Evolutionary conservation across 1,140 invertebrate species (phyloP).

Genomic region (Saxidomus purpurata): DNA sequence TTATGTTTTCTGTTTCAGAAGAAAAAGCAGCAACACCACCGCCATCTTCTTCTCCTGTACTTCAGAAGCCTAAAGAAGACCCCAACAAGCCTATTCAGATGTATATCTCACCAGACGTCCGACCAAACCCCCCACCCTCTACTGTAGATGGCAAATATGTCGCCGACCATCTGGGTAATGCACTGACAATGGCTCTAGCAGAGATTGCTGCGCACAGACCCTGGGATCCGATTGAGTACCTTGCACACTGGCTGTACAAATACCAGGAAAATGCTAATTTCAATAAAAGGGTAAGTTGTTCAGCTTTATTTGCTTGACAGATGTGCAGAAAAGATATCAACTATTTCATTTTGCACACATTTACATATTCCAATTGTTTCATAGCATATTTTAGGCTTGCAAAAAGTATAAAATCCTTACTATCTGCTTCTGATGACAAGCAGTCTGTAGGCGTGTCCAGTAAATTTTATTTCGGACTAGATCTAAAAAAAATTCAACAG

Average conservation of each 20-base stretch:
- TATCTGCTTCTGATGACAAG: too few species aligned
- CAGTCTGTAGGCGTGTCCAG: too few species aligned
- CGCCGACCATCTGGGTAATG: conserved; percentile 77
- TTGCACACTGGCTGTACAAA: conserved; percentile 82
- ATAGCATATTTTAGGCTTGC: too few species aligned
- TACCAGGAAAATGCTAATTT: conserved; percentile 76
- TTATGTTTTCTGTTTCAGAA: conserved; percentile 14
- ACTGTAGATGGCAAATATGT: conserved; percentile 81
- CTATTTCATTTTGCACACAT: too few species aligned
- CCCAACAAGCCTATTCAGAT: conserved; percentile 66
- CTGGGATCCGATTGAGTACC: conserved; percentile 83
- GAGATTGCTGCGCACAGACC: conserved; percentile 81
- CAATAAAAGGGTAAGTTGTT: conserved; percentile 69
- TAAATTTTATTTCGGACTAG: too few species aligned
- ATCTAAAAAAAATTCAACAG: too few species aligned
- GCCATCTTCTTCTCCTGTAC: conserved; percentile 7
- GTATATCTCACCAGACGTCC: conserved; percentile 71
- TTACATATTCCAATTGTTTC: too few species aligned
- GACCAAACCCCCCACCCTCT: conserved; percentile 72
- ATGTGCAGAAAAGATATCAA: too few species aligned
- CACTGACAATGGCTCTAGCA: conserved; percentile 80
- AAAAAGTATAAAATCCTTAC: too few species aligned
- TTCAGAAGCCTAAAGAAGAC: background rate
- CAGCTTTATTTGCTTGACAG: too few species aligned
- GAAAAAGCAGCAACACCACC: conserved; percentile 38